Percentiles rank a stretch among this genome's conserved stretches.
These are phyloP conservation scores for Musca domestica DNA, from an alignment of 1,140 invertebrate genomes.

Conservation along the genomic window DNA sequence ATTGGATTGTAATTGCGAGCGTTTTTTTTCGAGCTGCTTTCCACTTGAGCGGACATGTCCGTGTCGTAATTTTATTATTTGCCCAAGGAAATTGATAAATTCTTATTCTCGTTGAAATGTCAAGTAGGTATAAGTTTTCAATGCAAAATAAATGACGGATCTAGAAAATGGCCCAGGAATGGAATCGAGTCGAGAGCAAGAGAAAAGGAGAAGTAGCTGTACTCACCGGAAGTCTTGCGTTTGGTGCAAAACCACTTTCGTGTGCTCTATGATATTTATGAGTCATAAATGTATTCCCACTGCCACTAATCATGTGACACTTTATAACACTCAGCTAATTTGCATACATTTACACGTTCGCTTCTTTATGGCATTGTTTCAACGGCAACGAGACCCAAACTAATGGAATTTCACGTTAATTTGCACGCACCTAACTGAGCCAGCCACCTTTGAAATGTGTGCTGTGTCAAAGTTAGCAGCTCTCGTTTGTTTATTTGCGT, in stretches of 20 bases:
- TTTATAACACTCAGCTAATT: slow-evolving; percentile 13
- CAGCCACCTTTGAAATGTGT: too few species aligned
- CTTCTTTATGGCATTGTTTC: too few species aligned
- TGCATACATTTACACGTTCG: slow-evolving; percentile 1
- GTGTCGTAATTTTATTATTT: slow-evolving; percentile 5
- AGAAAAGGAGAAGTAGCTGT: not conserved
- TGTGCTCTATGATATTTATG: slow-evolving; percentile 11
- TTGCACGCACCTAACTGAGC: too few species aligned
- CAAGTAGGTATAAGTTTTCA: not conserved
- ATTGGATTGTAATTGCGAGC: too few species aligned
- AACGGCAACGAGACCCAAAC: not conserved
- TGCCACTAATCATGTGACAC: slow-evolving; percentile 13
- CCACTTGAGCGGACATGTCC: not conserved
- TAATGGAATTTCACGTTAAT: slow-evolving; percentile 16
- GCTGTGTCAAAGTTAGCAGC: too few species aligned
- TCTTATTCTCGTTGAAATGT: not conserved
- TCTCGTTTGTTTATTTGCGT: too few species aligned
- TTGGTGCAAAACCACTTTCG: not conserved
- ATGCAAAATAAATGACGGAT: not conserved
- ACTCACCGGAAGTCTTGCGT: not conserved
- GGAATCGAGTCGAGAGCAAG: not conserved
- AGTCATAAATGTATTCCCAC: slow-evolving; percentile 13
- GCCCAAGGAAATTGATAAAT: slow-evolving; percentile 5
- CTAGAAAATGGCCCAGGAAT: not conserved
- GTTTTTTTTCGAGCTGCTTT: not conserved